phyloP scores from a whole-genome alignment of 2,113 vertebrate genomes.

The Oreochromis aureus region DNA sequence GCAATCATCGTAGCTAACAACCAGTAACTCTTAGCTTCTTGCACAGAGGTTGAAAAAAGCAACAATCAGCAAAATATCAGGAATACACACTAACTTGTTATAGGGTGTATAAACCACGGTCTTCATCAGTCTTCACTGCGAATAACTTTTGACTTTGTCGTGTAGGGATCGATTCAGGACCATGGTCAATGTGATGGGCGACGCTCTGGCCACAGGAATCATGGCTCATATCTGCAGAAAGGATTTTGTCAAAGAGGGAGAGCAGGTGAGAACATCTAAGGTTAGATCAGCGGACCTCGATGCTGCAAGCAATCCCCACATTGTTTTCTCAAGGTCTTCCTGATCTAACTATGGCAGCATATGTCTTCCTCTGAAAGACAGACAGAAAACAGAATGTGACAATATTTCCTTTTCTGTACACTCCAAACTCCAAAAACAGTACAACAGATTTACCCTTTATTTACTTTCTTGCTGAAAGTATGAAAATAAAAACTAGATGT shows the following conservation, averaged over 20 bases:
- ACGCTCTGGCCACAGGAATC: constrained; percentile 90
- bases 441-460: background rate
- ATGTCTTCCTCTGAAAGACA: background rate
- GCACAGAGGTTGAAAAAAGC: background rate
- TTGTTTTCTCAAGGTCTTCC: background rate
- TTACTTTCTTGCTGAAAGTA: background rate
- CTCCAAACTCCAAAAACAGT: background rate
- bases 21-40: background rate
- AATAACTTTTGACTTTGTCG: background rate
- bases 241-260: constrained; percentile 86
- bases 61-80: background rate
- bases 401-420: background rate
- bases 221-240: constrained; percentile 97
- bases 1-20: background rate
- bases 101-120: background rate
- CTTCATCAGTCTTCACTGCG: background rate
- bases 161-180: constrained; percentile 94
- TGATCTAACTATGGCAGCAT: background rate
- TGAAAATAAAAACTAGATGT: background rate
- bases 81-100: background rate
- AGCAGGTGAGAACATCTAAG: constrained; percentile 75
- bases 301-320: background rate
- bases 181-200: constrained; percentile 97
- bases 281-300: background rate
- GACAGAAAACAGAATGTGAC: background rate